These are phyloP conservation scores for Melanophora roralis DNA, from an alignment of 2,888 invertebrate species.

Conservation along the genomic window DNA sequence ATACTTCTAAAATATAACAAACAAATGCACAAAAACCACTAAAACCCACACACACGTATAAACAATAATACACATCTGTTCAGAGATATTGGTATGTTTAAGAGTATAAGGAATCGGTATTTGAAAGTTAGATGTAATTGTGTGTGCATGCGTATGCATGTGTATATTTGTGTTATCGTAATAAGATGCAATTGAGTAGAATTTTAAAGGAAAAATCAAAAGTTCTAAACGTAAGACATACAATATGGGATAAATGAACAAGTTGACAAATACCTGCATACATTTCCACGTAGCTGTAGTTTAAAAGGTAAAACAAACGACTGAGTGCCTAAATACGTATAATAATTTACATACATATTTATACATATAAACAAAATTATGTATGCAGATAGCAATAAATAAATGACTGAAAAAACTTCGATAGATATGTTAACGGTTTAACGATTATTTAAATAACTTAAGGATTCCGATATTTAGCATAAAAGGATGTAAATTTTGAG, in stretches of 20 bases:
- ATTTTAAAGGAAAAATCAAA: slow-evolving; percentile 58
- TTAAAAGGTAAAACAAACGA: slow-evolving; percentile 8
- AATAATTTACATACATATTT: too few species aligned
- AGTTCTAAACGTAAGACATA: slow-evolving; percentile 53
- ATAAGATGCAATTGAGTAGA: slow-evolving; percentile 62
- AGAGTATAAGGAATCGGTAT: not conserved
- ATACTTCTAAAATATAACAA: slow-evolving; percentile 11
- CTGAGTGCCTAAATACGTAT: slow-evolving; percentile 26
- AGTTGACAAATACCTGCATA: too few species aligned
- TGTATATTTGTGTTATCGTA: slow-evolving; percentile 40
- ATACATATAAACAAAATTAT: too few species aligned
- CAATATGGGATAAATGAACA: slow-evolving; percentile 44
- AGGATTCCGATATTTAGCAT: slow-evolving; percentile 8
- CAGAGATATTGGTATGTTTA: slow-evolving; percentile 17
- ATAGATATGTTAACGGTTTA: slow-evolving; percentile 20
- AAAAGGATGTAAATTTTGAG: not conserved
- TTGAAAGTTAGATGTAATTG: not conserved
- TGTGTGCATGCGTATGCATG: not conserved
- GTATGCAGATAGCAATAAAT: slow-evolving; percentile 17
- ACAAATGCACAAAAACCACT: not conserved
- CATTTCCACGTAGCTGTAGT: too few species aligned
- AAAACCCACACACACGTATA: not conserved
- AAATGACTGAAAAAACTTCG: slow-evolving; percentile 31
- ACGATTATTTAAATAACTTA: slow-evolving; percentile 26
- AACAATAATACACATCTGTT: not conserved